Evolutionary conservation across 2,888 invertebrate genomes (phyloP).

Genomic region (Drosophila ezoana): DNA sequence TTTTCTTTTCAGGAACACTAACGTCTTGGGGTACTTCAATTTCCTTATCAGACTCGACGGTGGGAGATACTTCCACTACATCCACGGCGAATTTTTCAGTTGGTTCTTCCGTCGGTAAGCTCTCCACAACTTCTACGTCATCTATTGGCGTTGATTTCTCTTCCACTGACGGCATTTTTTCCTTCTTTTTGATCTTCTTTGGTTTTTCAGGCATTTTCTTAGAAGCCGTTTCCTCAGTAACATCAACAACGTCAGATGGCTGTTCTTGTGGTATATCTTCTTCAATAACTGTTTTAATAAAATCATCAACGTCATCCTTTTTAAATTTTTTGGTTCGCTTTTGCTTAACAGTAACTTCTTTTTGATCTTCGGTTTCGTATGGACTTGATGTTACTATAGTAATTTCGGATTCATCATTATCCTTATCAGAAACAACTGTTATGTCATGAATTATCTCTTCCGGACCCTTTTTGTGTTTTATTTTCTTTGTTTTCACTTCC

Average conservation of each 20-base stretch:
- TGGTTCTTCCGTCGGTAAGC: constrained; percentile 38
- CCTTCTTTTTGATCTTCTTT: constrained; percentile 64
- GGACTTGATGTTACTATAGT: constrained; percentile 73
- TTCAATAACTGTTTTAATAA: constrained; percentile 75
- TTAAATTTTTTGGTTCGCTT: constrained; percentile 73
- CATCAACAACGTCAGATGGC: constrained; percentile 70
- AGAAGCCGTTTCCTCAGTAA: constrained; percentile 66
- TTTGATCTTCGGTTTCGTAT: constrained; percentile 36
- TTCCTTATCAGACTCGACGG: constrained; percentile 39
- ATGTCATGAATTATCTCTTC: constrained; percentile 85
- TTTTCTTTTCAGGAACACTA: constrained; percentile 40
- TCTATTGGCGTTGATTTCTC: constrained; percentile 28
- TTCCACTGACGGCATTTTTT: constrained; percentile 48
- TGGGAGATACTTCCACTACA: constrained; percentile 68
- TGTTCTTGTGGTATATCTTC: constrained; percentile 75
- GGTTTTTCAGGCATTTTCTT: constrained; percentile 63
- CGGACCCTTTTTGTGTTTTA: constrained; percentile 83
- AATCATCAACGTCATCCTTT: constrained; percentile 76
- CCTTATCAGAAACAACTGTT: constrained; percentile 84
- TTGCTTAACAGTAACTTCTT: constrained; percentile 57
- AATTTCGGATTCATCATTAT: constrained; percentile 83
- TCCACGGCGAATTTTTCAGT: constrained; percentile 28
- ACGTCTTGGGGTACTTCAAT: constrained; percentile 35
- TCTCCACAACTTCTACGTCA: constrained; percentile 65
- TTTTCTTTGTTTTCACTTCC: constrained; percentile 81